A percentile compares a stretch with the other conserved stretches of the same genome.
phyloP scores from a whole-genome alignment of 2,113 vertebrate genomes.

The Ia io region DNA sequence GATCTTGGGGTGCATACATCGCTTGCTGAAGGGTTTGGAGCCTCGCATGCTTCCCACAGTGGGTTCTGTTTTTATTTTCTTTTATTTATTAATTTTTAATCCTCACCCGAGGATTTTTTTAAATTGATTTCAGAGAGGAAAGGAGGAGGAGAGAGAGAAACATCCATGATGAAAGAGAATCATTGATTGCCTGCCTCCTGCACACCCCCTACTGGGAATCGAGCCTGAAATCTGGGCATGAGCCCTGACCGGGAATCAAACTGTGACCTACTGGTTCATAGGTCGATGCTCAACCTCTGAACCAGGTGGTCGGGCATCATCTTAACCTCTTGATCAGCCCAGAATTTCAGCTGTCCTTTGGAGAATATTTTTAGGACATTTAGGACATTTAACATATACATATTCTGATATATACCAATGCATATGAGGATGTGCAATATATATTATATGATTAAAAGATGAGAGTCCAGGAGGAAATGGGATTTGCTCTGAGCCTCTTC shows the following conservation, averaged over 20 bases:
- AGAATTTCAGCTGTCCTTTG: background rate
- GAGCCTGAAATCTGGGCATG: background rate
- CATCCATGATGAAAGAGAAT: no score
- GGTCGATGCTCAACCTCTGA: no score
- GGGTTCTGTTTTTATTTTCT: slow-evolving; percentile 52
- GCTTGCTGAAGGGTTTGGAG: background rate
- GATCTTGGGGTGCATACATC: background rate
- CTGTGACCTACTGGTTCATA: background rate
- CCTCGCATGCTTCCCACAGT: background rate
- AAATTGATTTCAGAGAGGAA: no score
- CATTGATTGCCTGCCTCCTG: no score
- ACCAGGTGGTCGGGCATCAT: background rate
- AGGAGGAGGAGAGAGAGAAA: no score
- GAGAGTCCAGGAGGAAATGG: slow-evolving; percentile 34
- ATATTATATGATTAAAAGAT: background rate
- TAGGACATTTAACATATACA: background rate
- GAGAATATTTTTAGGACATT: background rate
- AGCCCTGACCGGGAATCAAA: background rate
- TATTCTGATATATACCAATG: background rate
- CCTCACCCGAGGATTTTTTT: no score
- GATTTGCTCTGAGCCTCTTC: background rate
- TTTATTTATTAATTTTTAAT: no score
- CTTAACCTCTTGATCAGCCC: background rate
- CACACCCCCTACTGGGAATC: no score
- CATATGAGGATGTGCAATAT: background rate